These are phyloP conservation scores for Drosophila cognata DNA, from an alignment of 2,888 invertebrate genomes.

Conservation along the genomic window DNA sequence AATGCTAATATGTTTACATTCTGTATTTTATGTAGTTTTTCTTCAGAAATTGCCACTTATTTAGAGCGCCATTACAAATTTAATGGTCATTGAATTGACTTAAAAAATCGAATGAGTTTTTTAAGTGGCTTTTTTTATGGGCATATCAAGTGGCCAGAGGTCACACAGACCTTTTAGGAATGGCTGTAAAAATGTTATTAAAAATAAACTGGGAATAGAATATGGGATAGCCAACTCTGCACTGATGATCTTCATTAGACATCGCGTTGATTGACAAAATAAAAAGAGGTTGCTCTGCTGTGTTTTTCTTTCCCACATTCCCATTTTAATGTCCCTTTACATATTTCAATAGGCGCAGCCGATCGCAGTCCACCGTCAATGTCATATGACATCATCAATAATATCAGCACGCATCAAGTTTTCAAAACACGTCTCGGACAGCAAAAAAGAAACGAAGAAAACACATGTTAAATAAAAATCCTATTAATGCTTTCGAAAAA, in stretches of 20 bases:
- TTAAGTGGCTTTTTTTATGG: constrained; percentile 11
- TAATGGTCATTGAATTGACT: constrained; percentile 24
- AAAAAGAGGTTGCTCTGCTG: background rate
- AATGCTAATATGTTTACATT: constrained; percentile 23
- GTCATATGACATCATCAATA: constrained; percentile 64
- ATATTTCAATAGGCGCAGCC: constrained; percentile 12
- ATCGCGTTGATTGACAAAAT: constrained; percentile 19
- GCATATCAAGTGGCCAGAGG: background rate
- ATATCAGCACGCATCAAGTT: constrained; percentile 48
- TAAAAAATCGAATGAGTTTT: constrained; percentile 17
- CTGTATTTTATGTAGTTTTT: constrained; percentile 20
- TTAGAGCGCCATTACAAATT: constrained; percentile 9
- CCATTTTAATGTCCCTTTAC: constrained; percentile 45
- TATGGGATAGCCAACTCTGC: background rate
- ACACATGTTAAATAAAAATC: constrained; percentile 76
- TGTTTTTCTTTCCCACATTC: constrained; percentile 34
- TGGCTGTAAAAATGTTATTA: constrained; percentile 21
- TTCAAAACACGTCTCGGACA: constrained; percentile 45
- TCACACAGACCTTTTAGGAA: constrained; percentile 23
- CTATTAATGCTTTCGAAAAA: constrained; percentile 70
- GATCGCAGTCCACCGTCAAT: constrained; percentile 5
- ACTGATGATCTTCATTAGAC: constrained; percentile 9
- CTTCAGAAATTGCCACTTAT: constrained; percentile 11
- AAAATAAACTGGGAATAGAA: constrained; percentile 1
- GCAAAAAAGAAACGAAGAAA: constrained; percentile 15